These are phyloP conservation scores for Jordanella pulchra DNA, from an alignment of 2,797 vertebrate genomes.

Conservation along the genomic window DNA sequence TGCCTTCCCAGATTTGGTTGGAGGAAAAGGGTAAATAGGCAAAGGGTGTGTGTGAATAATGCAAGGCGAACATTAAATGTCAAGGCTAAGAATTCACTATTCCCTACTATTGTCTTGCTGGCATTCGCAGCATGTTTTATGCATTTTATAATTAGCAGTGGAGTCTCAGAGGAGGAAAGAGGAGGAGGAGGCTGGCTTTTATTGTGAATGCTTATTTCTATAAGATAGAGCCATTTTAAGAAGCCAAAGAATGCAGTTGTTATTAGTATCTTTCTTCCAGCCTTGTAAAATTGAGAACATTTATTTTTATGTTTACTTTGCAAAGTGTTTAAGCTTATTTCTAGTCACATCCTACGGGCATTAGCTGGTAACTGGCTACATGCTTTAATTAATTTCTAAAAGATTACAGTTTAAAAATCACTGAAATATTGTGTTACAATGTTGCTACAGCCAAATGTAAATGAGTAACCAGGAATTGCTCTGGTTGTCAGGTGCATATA, in stretches of 20 bases:
- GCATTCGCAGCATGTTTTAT: conserved; percentile 78
- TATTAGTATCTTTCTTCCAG: neutral
- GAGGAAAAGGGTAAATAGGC: conserved; percentile 71
- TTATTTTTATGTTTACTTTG: neutral
- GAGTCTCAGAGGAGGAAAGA: conserved; percentile 50
- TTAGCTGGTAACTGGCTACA: neutral
- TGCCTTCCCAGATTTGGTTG: conserved; percentile 25
- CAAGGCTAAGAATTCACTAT: conserved; percentile 77
- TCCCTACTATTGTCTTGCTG: conserved; percentile 75
- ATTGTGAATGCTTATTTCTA: conserved; percentile 44
- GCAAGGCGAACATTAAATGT: conserved; percentile 79
- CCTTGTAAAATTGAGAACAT: neutral
- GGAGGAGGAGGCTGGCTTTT: conserved; percentile 28
- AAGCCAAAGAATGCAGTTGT: neutral
- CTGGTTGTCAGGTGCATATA: neutral
- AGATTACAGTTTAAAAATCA: neutral
- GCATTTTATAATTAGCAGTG: conserved; percentile 80
- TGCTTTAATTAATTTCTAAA: neutral
- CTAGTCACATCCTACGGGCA: neutral
- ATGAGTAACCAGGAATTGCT: neutral
- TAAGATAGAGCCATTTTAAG: conserved; percentile 50
- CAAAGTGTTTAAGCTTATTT: neutral
- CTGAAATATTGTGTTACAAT: neutral
- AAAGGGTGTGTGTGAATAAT: conserved; percentile 79
- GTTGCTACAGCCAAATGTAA: neutral